Percentiles rank a stretch among this genome's conserved stretches.
Conservation (phyloP, 2,113 vertebrate species). For the Falco punctatus region DNA sequence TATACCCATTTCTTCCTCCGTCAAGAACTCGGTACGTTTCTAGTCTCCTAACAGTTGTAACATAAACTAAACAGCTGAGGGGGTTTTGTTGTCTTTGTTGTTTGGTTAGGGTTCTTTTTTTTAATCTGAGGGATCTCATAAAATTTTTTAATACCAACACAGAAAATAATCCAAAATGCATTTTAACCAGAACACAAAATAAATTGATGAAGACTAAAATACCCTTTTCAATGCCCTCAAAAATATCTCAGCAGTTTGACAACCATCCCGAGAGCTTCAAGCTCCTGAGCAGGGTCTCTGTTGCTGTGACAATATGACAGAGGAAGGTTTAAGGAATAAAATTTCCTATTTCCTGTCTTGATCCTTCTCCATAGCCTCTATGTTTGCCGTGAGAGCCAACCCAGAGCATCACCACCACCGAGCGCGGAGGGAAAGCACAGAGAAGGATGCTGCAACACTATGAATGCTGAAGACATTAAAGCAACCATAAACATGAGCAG, state of each 20-base stretch:
- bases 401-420: not conserved
- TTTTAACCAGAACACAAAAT: not conserved
- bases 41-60: not conserved
- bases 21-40: not conserved
- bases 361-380: not conserved
- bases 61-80: not conserved
- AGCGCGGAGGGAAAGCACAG: not conserved
- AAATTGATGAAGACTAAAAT: not conserved
- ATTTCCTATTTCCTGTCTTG: not conserved
- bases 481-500: not conserved
- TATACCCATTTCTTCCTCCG: not conserved
- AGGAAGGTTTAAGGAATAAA: not conserved
- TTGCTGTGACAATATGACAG: not conserved
- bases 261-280: not conserved
- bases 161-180: not conserved
- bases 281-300: not conserved
- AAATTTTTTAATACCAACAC: not conserved
- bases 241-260: not conserved
- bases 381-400: rapidly evolving
- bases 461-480: not conserved
- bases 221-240: not conserved
- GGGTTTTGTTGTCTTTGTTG: not conserved
- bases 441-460: not conserved
- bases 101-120: not conserved
- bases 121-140: not conserved